phyloP scores from a whole-genome alignment of 2,888 invertebrate genomes.

The Cordilura impudica region DNA sequence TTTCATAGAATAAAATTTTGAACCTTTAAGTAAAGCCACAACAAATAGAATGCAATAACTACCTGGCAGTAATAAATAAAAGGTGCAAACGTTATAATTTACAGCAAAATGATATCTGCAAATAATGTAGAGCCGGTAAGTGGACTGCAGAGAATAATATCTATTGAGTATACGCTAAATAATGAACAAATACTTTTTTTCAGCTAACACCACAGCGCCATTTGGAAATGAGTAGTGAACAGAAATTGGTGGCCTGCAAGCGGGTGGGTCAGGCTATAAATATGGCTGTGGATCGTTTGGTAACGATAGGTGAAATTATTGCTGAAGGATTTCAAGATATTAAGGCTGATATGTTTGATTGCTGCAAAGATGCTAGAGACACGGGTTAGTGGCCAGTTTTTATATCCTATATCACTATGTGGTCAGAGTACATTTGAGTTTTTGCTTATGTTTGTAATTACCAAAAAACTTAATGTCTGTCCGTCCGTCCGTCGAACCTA shows the following conservation, averaged over 20 bases:
- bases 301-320: constrained; percentile 98
- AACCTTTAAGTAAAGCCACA: background rate
- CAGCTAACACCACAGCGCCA: constrained; percentile 47
- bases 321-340: constrained; percentile 99
- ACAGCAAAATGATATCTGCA: constrained; percentile 45
- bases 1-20: too few relatives aligned
- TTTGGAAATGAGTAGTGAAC: constrained; percentile 52
- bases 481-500: too few relatives aligned
- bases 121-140: constrained; percentile 56
- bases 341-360: constrained; percentile 97
- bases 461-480: too few relatives aligned
- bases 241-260: constrained; percentile 68
- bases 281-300: constrained; percentile 97
- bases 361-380: constrained; percentile 96
- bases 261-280: constrained; percentile 97
- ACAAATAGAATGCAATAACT: constrained; percentile 12
- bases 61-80: background rate
- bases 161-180: too few relatives aligned
- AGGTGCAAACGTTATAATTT: background rate
- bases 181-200: too few relatives aligned
- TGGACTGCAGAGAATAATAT: too few relatives aligned
- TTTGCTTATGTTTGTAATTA: too few relatives aligned
- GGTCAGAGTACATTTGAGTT: too few relatives aligned
- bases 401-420: too few relatives aligned
- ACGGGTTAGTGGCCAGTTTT: constrained; percentile 89